Conservation (phyloP, 2,113 vertebrate genomes). For the Phalacrocorax brasilianus region DNA sequence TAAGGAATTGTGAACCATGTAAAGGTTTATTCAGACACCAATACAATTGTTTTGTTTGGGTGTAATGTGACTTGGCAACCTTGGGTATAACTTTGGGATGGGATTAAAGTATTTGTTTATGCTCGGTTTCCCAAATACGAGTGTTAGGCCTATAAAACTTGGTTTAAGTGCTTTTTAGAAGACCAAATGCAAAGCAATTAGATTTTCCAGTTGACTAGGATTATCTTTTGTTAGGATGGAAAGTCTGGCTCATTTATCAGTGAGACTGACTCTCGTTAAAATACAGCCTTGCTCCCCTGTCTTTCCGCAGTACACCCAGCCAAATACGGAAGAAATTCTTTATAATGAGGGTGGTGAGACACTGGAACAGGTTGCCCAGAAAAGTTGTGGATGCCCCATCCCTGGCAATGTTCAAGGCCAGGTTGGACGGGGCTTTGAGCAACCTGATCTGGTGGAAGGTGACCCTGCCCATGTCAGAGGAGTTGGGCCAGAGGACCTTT, state of each 20-base stretch:
- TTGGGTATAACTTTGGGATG: neutral
- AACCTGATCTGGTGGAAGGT: neutral
- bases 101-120: neutral
- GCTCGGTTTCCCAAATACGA: neutral
- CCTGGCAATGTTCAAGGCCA: neutral
- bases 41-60: neutral
- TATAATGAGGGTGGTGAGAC: neutral
- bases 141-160: neutral
- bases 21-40: neutral
- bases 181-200: neutral
- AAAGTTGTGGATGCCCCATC: neutral
- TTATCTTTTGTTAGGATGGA: neutral
- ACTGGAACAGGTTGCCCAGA: neutral
- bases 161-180: neutral
- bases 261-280: neutral
- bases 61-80: neutral
- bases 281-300: neutral
- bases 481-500: neutral
- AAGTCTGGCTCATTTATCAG: neutral
- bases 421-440: neutral
- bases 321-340: neutral
- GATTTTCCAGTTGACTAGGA: neutral
- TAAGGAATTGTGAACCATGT: conserved; percentile 16
- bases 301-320: neutral
- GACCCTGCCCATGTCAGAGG: accelerated